Conservation (phyloP, 2,888 invertebrate genomes). For the Cerceris ruficornis region DNA sequence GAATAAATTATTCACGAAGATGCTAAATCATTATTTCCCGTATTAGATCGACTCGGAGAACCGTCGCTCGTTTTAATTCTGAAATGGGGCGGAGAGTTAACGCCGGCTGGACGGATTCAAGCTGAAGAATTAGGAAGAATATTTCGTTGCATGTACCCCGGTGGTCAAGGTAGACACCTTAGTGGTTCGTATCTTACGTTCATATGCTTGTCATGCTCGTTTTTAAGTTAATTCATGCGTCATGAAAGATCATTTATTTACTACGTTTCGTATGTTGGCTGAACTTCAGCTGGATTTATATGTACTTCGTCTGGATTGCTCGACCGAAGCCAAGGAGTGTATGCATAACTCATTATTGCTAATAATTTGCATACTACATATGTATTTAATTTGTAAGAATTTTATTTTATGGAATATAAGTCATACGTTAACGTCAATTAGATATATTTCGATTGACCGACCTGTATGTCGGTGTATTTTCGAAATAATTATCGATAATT, state of each 20-base stretch:
- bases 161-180: slow-evolving; percentile 95
- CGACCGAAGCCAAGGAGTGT: slow-evolving; percentile 16
- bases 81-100: slow-evolving; percentile 99
- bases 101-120: slow-evolving; percentile 98
- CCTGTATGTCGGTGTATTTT: background rate
- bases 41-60: slow-evolving; percentile 91
- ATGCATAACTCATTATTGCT: slow-evolving; percentile 37
- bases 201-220: slow-evolving; percentile 70
- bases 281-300: slow-evolving; percentile 34
- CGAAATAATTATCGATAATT: slow-evolving; percentile 9
- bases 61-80: slow-evolving; percentile 97
- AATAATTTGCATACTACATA: slow-evolving; percentile 27
- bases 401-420: background rate
- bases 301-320: slow-evolving; percentile 25
- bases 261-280: slow-evolving; percentile 49
- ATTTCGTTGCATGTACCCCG: slow-evolving; percentile 99
- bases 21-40: slow-evolving; percentile 8
- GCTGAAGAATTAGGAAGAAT: slow-evolving; percentile 98
- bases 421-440: background rate
- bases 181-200: slow-evolving; percentile 86
- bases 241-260: slow-evolving; percentile 43
- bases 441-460: background rate
- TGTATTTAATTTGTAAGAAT: background rate
- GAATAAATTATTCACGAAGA: background rate
- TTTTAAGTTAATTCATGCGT: slow-evolving; percentile 56